These are phyloP conservation scores for Peromyscus attwateri DNA, from an alignment of 2,797 vertebrate species.

Conservation along the genomic window DNA sequence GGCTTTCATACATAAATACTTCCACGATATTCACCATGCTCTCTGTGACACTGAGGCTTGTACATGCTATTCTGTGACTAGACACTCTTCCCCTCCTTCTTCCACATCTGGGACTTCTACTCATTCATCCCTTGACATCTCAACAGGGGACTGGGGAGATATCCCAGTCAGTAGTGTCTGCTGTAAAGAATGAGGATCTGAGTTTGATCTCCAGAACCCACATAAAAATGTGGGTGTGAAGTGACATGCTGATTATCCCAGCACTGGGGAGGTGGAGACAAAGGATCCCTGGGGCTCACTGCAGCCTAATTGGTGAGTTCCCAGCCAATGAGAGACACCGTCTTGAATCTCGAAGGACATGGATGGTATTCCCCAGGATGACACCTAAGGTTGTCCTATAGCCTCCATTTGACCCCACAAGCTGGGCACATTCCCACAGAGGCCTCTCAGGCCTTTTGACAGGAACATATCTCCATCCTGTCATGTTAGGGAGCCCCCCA, in stretches of 20 bases:
- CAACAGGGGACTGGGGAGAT: background rate
- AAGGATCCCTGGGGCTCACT: background rate
- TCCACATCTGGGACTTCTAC: background rate
- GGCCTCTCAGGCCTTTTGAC: background rate
- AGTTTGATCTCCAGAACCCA: background rate
- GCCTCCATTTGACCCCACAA: background rate
- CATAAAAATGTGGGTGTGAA: background rate
- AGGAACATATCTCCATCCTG: background rate
- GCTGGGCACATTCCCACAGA: background rate
- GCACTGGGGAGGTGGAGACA: background rate
- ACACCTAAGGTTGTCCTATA: no score
- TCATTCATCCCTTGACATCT: background rate
- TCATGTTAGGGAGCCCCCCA: accelerated
- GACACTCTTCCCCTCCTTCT: background rate
- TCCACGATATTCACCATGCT: no score
- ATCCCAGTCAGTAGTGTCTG: background rate
- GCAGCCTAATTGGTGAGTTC: background rate
- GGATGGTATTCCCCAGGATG: background rate
- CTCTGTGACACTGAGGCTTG: background rate
- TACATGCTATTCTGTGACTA: background rate
- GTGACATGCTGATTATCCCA: background rate
- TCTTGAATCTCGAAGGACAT: background rate
- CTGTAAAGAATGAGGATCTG: background rate
- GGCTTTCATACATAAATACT: background rate
- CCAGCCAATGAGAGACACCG: background rate